Base-by-base conservation (phyloP, 2,113 vertebrate genomes). In the Protomyctophum bolini region DNA sequence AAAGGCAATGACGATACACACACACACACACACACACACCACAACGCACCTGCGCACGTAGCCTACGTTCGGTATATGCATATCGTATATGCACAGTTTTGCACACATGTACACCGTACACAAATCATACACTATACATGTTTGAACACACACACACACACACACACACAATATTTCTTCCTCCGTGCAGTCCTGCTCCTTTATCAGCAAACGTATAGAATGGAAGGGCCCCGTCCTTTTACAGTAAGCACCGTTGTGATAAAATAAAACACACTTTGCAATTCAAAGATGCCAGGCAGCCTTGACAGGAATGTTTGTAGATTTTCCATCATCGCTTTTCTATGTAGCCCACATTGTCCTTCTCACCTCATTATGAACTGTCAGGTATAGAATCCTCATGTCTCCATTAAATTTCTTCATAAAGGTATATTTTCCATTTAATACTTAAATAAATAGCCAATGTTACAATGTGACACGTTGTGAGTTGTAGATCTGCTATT, bases 201-300 rank as follows among this genome's bases (percentile, higher is more conserved):
- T 75, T 83, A 63, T 81, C 55, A 61, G 70, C 62, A 65, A 47
- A 58, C 54, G 51, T 28, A 65, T 41, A 58, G 69, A 69, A 71
- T 8, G 45, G 28, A 61, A 28, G 21, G 54, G 63, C 58, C 58
- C 50, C 5, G 72, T 57, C 3, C 41, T 28, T 58, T 55, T 59
- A 59, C 58, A 29, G 10, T 29, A 33, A 6, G n/a, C 51, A 63
- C 29, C 46, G 12, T 60, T 21, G 21, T 21, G 21, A 21, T 21
- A 21, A 21, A 50, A n/a, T 55, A 10, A 49, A 58, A 62, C 52
- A 66, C 1, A 6, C 41, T 74, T 9, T 49, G 15, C 2, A 45
- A 50, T 14, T 70, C 12, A 63, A 67, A 7, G 8, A 8, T 55
- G 33, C 33, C 33, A 41, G 3, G 5, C 33, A 41, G 15, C 56